Percentiles rank a stretch among this genome's conserved stretches.
Conservation (phyloP, 2,888 invertebrate species). For the Pandemis corylana region DNA sequence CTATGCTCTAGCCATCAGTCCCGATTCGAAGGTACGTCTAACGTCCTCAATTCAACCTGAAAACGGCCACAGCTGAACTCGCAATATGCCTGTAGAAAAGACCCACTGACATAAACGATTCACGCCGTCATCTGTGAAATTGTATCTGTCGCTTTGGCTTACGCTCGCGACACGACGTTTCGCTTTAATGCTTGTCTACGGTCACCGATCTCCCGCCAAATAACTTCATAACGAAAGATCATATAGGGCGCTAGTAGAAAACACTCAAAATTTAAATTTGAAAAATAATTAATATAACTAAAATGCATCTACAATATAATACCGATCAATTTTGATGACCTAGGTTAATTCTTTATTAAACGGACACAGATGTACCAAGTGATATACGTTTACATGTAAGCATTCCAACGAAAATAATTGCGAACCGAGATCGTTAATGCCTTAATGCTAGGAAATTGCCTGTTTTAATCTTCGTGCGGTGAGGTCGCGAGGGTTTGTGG, state of each 20-base stretch:
- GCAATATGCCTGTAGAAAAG: no score
- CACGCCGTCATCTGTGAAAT: neutral
- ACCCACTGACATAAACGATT: no score
- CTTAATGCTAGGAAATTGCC: constrained; percentile 19
- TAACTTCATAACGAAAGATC: no score
- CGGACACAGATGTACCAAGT: neutral
- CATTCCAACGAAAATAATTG: constrained; percentile 19
- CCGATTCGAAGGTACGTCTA: constrained; percentile 91
- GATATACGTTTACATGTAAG: constrained; percentile 1
- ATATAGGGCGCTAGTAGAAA: no score
- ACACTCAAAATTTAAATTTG: neutral
- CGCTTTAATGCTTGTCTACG: no score
- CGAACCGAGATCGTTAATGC: constrained; percentile 17
- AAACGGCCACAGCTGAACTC: no score
- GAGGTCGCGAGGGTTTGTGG: constrained; percentile 24
- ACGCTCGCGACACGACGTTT: no score
- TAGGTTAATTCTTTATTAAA: neutral
- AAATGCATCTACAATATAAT: neutral
- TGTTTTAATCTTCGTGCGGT: constrained; percentile 33
- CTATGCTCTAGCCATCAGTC: constrained; percentile 98
- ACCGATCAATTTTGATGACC: neutral
- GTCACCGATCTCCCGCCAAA: no score
- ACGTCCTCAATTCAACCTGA: neutral
- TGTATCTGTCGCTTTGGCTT: neutral
- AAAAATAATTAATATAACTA: neutral